Conservation (phyloP, 1,140 invertebrate species). For the Leucophenga varia region DNA sequence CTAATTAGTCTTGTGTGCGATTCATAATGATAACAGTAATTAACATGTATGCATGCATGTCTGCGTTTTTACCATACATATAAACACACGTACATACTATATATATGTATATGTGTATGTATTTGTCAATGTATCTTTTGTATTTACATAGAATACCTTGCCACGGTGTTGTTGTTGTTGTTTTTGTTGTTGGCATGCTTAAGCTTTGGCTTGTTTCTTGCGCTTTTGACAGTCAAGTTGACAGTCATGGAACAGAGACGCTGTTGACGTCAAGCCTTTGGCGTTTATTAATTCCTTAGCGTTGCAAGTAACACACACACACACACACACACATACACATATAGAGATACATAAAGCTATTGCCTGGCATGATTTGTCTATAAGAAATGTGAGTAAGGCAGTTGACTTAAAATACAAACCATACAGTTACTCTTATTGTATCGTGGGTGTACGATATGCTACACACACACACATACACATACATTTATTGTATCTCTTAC, state of each 20-base stretch:
- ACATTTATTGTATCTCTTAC: no score
- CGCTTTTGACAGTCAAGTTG: no score
- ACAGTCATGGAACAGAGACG: no score
- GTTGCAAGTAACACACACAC: slow-evolving; percentile 12
- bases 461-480: no score
- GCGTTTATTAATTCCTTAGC: slow-evolving; percentile 22
- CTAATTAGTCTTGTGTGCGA: slow-evolving; percentile 50
- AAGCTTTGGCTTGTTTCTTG: slow-evolving; percentile 19
- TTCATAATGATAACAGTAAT: slow-evolving; percentile 53
- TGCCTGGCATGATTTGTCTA: no score
- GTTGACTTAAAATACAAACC: no score
- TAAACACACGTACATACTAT: slow-evolving; percentile 16
- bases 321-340: slow-evolving; percentile 9
- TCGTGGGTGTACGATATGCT: not conserved
- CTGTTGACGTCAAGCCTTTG: slow-evolving; percentile 2
- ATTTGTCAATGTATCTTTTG: not conserved
- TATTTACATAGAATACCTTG: not conserved
- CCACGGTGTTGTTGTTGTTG: not conserved
- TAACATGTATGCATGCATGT: slow-evolving; percentile 31
- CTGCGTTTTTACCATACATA: no score
- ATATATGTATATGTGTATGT: slow-evolving; percentile 13
- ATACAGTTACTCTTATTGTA: no score
- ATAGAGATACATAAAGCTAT: not conserved
- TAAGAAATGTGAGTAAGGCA: no score
- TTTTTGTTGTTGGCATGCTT: slow-evolving; percentile 1